Base-by-base conservation (phyloP, 2,113 vertebrate species). In the Sporophila hypoxantha region DNA sequence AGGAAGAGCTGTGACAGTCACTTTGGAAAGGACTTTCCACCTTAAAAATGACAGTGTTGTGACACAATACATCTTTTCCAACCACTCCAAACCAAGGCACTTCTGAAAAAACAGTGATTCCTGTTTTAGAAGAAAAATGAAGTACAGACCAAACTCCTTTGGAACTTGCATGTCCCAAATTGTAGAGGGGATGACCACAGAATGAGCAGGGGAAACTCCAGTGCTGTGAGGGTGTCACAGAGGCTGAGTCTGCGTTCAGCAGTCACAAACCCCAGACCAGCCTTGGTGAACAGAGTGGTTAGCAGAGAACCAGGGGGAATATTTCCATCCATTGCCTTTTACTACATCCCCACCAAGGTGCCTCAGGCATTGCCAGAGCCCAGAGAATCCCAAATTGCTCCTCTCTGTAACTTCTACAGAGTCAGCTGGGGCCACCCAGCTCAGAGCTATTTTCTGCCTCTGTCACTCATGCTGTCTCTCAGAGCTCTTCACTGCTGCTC, bases 371-470 rank as follows among this genome's bases (percentile, higher is more conserved):
- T 46, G 37, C 20, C 57, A 68, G 70, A 81, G 41, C 74, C 34
- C 1, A 3, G 67, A 88, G 59, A 36, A 90, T 70, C 84, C 71
- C 14, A 4, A 20, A 69, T 49, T 34, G n/a, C 47, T 93, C 42
- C 67, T 71, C 25, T 62, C 27, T 39, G 22, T 27, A 87, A 82
- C 50, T 87, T 83, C 41, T 49, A 1, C 41, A 17, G 14, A 81
- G 77, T 76, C 85, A 91, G 27, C 30, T 86, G 52, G 81, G 90
- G 88, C 78, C 80, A 92, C 57, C 44, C 75, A 55, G 46, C 75
- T 66, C 10, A 0, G 67, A 64, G 87, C 76, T 86, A 90, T 94
- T 93, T 93, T 93, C 83, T 91, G 67, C 55, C 64, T n/a, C 59
- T 0, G 0, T 93, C 88, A 76, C 78, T 94, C 84, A 82, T 0